Evolutionary conservation across 2,888 invertebrate species (phyloP).

Genomic region (Cantharis rustica): DNA sequence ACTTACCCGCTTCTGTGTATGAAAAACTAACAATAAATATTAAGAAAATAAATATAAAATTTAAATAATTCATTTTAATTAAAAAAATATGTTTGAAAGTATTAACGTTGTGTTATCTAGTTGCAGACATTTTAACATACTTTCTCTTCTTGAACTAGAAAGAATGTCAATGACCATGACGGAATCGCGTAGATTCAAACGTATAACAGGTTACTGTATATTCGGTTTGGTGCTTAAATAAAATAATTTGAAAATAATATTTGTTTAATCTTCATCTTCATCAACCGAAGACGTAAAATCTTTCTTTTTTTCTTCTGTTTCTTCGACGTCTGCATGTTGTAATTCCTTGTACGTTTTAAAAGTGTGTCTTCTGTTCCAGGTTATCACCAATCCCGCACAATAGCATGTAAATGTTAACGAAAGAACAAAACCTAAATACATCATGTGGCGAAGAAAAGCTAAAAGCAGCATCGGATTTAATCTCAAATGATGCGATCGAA

Average conservation of each 20-base stretch:
- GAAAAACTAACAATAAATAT: constrained; percentile 28
- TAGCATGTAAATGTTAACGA: constrained; percentile 63
- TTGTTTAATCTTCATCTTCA: neutral
- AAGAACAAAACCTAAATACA: constrained; percentile 63
- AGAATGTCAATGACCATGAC: constrained; percentile 26
- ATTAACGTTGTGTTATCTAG: neutral
- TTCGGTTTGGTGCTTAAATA: neutral
- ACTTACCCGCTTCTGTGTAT: constrained; percentile 31
- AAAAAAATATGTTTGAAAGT: constrained; percentile 6
- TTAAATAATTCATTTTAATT: constrained; percentile 22
- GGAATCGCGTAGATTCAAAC: neutral
- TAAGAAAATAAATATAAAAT: constrained; percentile 16
- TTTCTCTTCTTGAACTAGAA: constrained; percentile 29
- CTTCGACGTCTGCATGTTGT: neutral
- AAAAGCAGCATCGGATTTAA: constrained; percentile 39
- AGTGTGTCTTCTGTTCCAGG: constrained; percentile 56
- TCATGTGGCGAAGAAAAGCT: constrained; percentile 64
- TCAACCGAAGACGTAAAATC: neutral
- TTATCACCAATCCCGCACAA: constrained; percentile 61
- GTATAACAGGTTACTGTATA: neutral
- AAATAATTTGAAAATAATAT: neutral
- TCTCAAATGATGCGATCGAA: neutral
- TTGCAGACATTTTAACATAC: constrained; percentile 29
- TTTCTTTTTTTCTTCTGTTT: neutral
- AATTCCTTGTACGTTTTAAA: constrained; percentile 52